Evolutionary conservation across 2,888 invertebrate genomes (phyloP).

Genomic region (Exephanes ischioxanthus): DNA sequence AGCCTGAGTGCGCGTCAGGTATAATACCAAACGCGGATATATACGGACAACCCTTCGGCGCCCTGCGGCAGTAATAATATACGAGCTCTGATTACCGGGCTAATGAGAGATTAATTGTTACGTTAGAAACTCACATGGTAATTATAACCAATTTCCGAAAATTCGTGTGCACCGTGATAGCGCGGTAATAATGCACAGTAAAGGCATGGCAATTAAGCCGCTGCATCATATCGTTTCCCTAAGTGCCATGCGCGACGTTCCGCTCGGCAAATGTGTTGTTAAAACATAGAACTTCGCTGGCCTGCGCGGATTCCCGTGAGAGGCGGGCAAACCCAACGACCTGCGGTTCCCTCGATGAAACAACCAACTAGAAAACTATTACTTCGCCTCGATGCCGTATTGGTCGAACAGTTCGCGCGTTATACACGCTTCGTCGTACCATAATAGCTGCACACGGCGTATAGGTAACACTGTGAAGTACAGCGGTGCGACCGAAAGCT

Average conservation of each 20-base stretch:
- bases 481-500: neutral
- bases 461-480: neutral
- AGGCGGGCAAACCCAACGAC: neutral
- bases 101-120: conserved; percentile 8
- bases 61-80: neutral
- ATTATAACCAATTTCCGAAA: conserved; percentile 12
- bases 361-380: conserved; percentile 22
- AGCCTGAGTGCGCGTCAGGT: neutral
- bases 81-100: neutral
- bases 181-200: neutral
- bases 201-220: conserved; percentile 25
- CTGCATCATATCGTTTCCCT: neutral
- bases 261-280: conserved; percentile 8
- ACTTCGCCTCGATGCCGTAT: conserved; percentile 8
- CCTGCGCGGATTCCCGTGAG: neutral
- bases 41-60: neutral
- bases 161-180: neutral
- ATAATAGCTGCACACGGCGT: neutral
- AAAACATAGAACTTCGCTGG: conserved; percentile 21
- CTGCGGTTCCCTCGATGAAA: neutral
- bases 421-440: neutral
- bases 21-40: neutral
- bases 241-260: conserved; percentile 11
- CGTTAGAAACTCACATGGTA: conserved; percentile 7
- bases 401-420: neutral